phyloP scores from a whole-genome alignment of 2,797 vertebrate species.

The Zenarchopterus dispar region DNA sequence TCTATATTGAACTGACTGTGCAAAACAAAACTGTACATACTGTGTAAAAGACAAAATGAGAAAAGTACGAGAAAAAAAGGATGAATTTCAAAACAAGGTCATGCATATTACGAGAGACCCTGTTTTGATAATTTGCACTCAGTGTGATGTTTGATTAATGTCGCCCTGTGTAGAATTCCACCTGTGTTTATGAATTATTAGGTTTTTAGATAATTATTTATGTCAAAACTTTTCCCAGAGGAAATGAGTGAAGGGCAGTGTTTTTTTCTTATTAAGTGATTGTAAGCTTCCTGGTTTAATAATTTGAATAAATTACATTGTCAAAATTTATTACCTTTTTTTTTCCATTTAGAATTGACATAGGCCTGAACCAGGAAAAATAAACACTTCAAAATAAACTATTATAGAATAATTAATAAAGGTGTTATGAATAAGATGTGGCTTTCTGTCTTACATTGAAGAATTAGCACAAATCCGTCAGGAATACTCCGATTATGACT shows the following conservation, averaged over 20 bases:
- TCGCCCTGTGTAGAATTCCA: conserved; percentile 93
- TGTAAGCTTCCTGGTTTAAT: conserved; percentile 88
- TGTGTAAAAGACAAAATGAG: conserved; percentile 81
- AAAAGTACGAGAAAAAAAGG: conserved; percentile 76
- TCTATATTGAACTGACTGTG: conserved; percentile 87
- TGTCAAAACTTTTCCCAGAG: conserved; percentile 90
- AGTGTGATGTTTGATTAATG: conserved; percentile 97
- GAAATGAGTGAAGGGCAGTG: conserved; percentile 83
- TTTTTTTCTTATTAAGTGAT: conserved; percentile 91
- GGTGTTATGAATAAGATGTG: conserved; percentile 63
- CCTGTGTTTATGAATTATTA: conserved; percentile 93
- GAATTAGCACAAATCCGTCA: neutral
- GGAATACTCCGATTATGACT: no score
- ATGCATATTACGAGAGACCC: conserved; percentile 92
- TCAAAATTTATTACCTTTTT: conserved; percentile 73
- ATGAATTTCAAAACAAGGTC: conserved; percentile 88
- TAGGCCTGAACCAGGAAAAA: conserved; percentile 60
- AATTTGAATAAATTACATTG: conserved; percentile 84
- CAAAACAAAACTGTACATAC: conserved; percentile 93
- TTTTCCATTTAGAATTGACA: conserved; percentile 60
- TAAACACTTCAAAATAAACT: conserved; percentile 68
- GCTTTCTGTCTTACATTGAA: conserved; percentile 60
- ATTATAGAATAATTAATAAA: conserved; percentile 78
- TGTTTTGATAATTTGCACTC: conserved; percentile 97
- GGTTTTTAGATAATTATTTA: conserved; percentile 98